phyloP scores from a whole-genome alignment of 1,140 invertebrate genomes.

The Elymnias hypermnestra region DNA sequence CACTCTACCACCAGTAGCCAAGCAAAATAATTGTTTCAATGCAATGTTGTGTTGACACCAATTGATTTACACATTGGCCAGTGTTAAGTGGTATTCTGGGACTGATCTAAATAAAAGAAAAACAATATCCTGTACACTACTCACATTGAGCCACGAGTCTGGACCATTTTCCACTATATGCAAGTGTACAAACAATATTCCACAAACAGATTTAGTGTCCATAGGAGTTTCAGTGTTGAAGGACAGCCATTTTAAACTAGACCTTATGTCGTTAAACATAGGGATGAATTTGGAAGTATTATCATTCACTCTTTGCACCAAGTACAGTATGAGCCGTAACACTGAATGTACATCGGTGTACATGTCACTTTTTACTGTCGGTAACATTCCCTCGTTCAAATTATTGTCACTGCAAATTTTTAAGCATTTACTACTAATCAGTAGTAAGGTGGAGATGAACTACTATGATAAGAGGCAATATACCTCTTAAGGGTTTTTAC shows the following conservation, averaged over 20 bases:
- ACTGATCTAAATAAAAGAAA: too few species aligned
- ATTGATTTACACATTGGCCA: too few species aligned
- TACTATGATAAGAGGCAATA: too few species aligned
- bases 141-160: constrained; percentile 48
- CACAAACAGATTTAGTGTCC: constrained; percentile 60
- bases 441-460: too few species aligned
- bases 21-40: neutral
- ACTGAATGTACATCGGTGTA: constrained; percentile 41
- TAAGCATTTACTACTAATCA: too few species aligned
- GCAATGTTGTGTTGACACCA: too few species aligned
- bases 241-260: constrained; percentile 33
- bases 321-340: constrained; percentile 37
- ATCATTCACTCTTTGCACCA: constrained; percentile 39
- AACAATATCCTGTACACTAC: too few species aligned
- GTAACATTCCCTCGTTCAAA: too few species aligned
- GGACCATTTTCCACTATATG: constrained; percentile 33
- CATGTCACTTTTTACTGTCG: constrained; percentile 56
- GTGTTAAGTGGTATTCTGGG: too few species aligned
- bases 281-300: constrained; percentile 16
- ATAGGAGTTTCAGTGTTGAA: constrained; percentile 52
- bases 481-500: too few species aligned
- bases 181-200: constrained; percentile 44
- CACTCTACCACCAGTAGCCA: too few species aligned
- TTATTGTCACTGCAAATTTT: too few species aligned
- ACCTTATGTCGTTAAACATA: constrained; percentile 27